phyloP scores from a whole-genome alignment of 2,113 vertebrate genomes.

The Actinemys pallida region DNA sequence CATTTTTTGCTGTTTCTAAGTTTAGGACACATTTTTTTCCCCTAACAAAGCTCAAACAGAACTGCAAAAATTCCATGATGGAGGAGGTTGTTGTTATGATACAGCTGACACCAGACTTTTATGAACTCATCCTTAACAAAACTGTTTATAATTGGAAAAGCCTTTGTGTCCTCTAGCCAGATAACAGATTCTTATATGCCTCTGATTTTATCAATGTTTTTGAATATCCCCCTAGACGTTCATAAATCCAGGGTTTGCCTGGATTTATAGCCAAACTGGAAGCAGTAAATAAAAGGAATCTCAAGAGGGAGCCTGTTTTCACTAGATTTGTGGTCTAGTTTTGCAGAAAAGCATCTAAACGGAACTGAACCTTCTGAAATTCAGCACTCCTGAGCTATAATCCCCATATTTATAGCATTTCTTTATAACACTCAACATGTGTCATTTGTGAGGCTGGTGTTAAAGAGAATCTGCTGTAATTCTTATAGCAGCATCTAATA shows the following conservation, averaged over 20 bases:
- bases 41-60: not conserved
- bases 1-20: not conserved
- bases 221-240: not conserved
- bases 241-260: not conserved
- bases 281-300: not conserved
- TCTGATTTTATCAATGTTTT: not conserved
- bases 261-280: not conserved
- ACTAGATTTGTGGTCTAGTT: not conserved
- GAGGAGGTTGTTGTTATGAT: not conserved
- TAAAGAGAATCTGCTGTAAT: not conserved
- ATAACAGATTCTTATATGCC: not conserved
- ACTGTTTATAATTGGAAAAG: not conserved
- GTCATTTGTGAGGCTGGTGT: not conserved
- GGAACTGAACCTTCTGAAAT: not conserved
- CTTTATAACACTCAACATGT: not conserved
- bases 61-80: not conserved
- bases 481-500: not conserved
- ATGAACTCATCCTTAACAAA: not conserved
- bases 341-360: not conserved
- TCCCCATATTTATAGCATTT: not conserved
- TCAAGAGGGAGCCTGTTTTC: not conserved
- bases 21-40: not conserved
- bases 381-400: not conserved
- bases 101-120: not conserved
- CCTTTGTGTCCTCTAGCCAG: not conserved